Evolutionary conservation across 1,140 invertebrate species (phyloP), one percentile per base, ranked within the genome.

Genomic region (Dendrolimus punctatus): DNA sequence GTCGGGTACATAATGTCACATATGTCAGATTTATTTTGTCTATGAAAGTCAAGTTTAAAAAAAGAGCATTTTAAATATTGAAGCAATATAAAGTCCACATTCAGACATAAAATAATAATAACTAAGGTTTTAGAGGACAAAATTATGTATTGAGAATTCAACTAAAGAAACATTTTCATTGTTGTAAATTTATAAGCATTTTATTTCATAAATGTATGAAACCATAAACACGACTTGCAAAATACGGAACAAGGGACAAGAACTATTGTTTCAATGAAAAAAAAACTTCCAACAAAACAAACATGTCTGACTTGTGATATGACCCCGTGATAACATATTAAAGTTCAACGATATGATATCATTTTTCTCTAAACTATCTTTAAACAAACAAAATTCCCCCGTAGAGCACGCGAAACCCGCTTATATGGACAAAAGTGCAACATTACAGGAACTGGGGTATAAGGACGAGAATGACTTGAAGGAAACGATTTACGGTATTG

Each of bases 401-500:
- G 66, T 77, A 57, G 81, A 85, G 64, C 52, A 80, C 54, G 79
- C 73, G 50, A 72, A 73, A 49, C 74, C 80, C 55, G 81, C 82
- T 71, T 85, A 81, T 81, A 86, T 84, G 85, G 82, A 84, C 65
- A 88, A 88, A 77, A 80, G 84, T 77, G 79, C 83, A 50, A 78
- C 84, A 38, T 76, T 90, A 48, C 82, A 89, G 54, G 89, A 90
- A 64, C 78, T 90, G 49, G 90, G 90, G 54, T 90, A 90, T 64
- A 88, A 82, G 66, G 89, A 90, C 66, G 89, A 91, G 66, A 89
- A 87, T 53, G 92, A 92, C 62, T 81, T 93, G 53, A 91, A 88
- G 76, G 91, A 93, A 70, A 90, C 89, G 42, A 88, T 92, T 76
- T 92, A 91, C 72, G 92, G 92, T 91, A 23, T 84, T 88, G 86